Evolutionary conservation across 2,888 invertebrate species (phyloP).

Genomic region (Dendrolimus pini): DNA sequence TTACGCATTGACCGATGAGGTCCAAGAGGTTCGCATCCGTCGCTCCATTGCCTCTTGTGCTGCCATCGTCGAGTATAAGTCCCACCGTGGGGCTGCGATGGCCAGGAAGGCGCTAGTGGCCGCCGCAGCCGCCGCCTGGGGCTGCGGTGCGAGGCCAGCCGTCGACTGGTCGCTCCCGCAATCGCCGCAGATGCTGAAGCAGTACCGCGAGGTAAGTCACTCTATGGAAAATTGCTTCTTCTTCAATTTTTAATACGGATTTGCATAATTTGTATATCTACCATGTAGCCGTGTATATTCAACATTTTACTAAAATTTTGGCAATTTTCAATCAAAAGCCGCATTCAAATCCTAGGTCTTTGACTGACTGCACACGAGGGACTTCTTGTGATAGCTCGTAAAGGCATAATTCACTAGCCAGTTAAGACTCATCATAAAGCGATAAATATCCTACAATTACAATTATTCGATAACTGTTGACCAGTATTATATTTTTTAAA

Average conservation of each 20-base stretch:
- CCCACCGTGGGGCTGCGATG: slow-evolving; percentile 80
- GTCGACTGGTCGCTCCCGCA: slow-evolving; percentile 71
- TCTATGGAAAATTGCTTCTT: not conserved
- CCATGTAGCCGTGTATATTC: no score
- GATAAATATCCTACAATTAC: no score
- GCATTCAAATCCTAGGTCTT: no score
- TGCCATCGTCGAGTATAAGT: slow-evolving; percentile 82
- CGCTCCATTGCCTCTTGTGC: slow-evolving; percentile 69
- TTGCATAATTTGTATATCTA: no score
- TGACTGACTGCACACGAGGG: no score
- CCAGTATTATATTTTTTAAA: no score
- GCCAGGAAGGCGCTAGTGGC: slow-evolving; percentile 71
- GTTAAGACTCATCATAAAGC: no score
- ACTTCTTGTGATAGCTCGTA: no score
- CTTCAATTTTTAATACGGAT: not conserved
- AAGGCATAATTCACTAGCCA: no score
- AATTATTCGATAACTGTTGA: no score
- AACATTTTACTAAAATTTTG: no score
- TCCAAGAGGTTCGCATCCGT: slow-evolving; percentile 64
- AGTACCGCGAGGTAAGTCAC: slow-evolving; percentile 56
- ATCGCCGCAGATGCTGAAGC: slow-evolving; percentile 58
- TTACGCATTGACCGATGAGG: slow-evolving; percentile 68
- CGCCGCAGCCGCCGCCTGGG: slow-evolving; percentile 69
- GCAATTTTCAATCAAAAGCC: no score
- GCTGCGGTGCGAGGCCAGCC: slow-evolving; percentile 59